phyloP scores from a whole-genome alignment of 1,140 invertebrate species.

The Daktulosphaira vitifoliae region DNA sequence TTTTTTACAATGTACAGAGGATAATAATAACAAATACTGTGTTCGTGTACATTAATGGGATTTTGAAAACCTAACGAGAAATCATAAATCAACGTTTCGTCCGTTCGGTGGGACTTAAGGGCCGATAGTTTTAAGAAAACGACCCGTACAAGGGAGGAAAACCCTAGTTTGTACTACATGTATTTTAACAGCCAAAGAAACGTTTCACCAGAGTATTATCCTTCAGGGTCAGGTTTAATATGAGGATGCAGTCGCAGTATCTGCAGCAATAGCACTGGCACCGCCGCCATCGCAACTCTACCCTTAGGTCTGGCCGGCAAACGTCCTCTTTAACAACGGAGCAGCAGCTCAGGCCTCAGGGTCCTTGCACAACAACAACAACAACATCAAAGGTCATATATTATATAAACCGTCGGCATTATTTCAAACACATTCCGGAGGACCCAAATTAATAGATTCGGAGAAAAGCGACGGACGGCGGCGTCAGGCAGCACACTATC shows the following conservation, averaged over 20 bases:
- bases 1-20: too few species aligned
- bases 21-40: too few species aligned
- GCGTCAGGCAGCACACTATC: too few species aligned
- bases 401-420: conserved; percentile 24
- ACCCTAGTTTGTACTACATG: too few species aligned
- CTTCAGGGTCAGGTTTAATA: conserved; percentile 10
- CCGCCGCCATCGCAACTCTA: too few species aligned
- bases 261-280: not conserved
- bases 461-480: not conserved
- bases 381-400: conserved; percentile 8
- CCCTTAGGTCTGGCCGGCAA: not conserved
- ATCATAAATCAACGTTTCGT: conserved; percentile 29
- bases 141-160: not conserved
- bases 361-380: conserved; percentile 12
- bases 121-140: too few species aligned
- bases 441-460: conserved; percentile 25
- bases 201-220: too few species aligned
- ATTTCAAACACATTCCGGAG: conserved; percentile 23
- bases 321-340: conserved; percentile 4
- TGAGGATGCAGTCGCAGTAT: not conserved
- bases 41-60: conserved; percentile 4
- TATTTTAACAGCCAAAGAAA: too few species aligned
- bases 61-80: conserved; percentile 10
- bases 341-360: not conserved
- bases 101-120: not conserved